phyloP scores from a whole-genome alignment of 2,113 vertebrate genomes.

The Litocranius walleri region DNA sequence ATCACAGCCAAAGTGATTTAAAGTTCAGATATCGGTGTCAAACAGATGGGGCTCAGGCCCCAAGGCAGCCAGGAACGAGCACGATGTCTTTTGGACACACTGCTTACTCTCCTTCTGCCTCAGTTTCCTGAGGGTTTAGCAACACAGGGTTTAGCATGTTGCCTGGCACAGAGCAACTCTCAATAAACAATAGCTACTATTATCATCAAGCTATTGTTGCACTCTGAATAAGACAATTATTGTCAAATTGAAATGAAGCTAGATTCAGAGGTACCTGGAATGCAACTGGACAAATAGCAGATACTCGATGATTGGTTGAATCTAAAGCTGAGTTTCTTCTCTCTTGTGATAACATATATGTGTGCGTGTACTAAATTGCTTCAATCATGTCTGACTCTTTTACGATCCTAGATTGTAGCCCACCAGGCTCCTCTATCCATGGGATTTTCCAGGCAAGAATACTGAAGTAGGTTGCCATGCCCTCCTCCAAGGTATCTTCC shows the following conservation, averaged over 20 bases:
- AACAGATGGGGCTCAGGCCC: background rate
- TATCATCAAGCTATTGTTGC: background rate
- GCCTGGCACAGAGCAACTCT: background rate
- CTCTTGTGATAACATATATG: background rate
- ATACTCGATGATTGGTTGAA: background rate
- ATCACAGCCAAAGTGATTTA: background rate
- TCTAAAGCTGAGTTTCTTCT: background rate
- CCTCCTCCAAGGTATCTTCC: background rate
- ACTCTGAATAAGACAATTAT: background rate
- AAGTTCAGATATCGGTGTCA: background rate
- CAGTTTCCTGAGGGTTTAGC: background rate
- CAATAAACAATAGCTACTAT: background rate
- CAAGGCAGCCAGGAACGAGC: background rate
- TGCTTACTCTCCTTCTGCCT: background rate
- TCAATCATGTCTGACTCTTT: background rate
- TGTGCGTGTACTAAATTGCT: accelerated
- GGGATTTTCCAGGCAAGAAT: background rate
- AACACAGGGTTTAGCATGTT: background rate
- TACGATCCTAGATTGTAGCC: background rate
- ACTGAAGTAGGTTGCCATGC: background rate
- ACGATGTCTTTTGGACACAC: background rate
- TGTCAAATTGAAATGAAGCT: background rate
- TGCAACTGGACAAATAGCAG: background rate
- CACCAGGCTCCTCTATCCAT: background rate
- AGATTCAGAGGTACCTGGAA: background rate